Percentiles rank a stretch among this genome's conserved stretches.
These are phyloP conservation scores for Psammodynastes pulverulentus DNA, from an alignment of 2,113 vertebrate genomes.

Conservation along the genomic window DNA sequence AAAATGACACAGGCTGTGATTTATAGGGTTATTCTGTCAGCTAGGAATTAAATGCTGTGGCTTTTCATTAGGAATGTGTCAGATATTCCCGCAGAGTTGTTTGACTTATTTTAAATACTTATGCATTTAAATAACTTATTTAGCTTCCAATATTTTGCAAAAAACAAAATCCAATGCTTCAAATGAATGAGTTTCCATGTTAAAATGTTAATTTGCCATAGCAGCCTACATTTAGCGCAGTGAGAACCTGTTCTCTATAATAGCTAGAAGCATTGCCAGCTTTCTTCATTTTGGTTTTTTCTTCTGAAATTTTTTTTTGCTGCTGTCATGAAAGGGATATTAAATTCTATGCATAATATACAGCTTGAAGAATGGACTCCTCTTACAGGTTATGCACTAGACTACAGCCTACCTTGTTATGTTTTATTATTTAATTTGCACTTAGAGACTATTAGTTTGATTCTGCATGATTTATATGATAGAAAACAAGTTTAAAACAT, in stretches of 20 bases:
- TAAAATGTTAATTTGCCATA: slow-evolving; percentile 52
- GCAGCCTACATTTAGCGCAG: slow-evolving; percentile 33
- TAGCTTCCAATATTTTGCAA: slow-evolving; percentile 53
- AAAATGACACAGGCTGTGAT: slow-evolving; percentile 57
- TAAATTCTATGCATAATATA: neutral
- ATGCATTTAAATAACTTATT: slow-evolving; percentile 72
- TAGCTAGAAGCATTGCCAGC: slow-evolving; percentile 3
- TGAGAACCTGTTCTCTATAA: slow-evolving; percentile 5
- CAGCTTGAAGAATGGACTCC: neutral
- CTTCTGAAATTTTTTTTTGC: neutral
- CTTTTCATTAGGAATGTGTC: slow-evolving; percentile 67
- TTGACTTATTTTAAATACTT: slow-evolving; percentile 68
- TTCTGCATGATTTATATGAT: neutral
- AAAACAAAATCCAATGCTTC: slow-evolving; percentile 57
- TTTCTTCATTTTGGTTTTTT: neutral
- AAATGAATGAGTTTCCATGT: slow-evolving; percentile 40
- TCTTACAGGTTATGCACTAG: neutral
- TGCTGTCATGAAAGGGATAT: neutral
- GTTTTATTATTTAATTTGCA: neutral
- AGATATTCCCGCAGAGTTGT: slow-evolving; percentile 48
- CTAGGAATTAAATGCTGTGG: slow-evolving; percentile 55
- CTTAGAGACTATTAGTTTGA: neutral
- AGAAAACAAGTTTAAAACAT: neutral
- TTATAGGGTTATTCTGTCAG: slow-evolving; percentile 53
- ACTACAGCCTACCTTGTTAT: neutral